These are phyloP conservation scores for Drosophila sulfurigaster DNA, from an alignment of 1,140 invertebrate genomes.

Conservation along the genomic window DNA sequence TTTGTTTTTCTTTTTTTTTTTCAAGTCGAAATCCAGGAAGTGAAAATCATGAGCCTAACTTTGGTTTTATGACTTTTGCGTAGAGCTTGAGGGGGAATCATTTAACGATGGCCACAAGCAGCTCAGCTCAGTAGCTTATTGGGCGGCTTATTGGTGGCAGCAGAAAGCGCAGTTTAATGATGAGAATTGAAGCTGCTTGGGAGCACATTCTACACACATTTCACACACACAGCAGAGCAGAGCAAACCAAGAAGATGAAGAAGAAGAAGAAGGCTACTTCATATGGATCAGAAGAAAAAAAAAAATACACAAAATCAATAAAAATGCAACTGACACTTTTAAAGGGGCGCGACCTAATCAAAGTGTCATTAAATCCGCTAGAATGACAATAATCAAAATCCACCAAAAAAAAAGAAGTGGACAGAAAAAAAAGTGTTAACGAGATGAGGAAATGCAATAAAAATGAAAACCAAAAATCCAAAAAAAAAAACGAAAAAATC, in stretches of 20 bases:
- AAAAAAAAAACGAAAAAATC: constrained; percentile 1
- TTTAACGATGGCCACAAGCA: constrained; percentile 26
- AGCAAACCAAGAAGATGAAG: too few species aligned
- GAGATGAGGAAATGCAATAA: constrained; percentile 52
- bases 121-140: constrained; percentile 29
- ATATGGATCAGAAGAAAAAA: constrained; percentile 31
- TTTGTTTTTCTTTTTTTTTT: constrained; percentile 6
- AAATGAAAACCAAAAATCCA: constrained; percentile 5
- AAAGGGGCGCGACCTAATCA: constrained; percentile 58
- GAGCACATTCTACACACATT: constrained; percentile 49
- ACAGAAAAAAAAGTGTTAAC: constrained; percentile 45
- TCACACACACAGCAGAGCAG: constrained; percentile 26
- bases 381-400: constrained; percentile 38
- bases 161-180: constrained; percentile 32
- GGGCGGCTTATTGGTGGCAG: constrained; percentile 3
- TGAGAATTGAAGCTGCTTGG: constrained; percentile 44
- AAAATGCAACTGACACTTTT: constrained; percentile 48
- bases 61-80: constrained; percentile 3
- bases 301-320: constrained; percentile 33
- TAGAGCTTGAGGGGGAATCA: constrained; percentile 3
- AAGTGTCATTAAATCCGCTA: constrained; percentile 64
- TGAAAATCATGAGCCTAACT: constrained; percentile 26
- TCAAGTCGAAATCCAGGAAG: constrained; percentile 29
- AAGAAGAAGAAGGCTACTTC: neutral
- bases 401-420: neutral